phyloP scores from a whole-genome alignment of 2,888 invertebrate genomes.

The Anticlea derivata region DNA sequence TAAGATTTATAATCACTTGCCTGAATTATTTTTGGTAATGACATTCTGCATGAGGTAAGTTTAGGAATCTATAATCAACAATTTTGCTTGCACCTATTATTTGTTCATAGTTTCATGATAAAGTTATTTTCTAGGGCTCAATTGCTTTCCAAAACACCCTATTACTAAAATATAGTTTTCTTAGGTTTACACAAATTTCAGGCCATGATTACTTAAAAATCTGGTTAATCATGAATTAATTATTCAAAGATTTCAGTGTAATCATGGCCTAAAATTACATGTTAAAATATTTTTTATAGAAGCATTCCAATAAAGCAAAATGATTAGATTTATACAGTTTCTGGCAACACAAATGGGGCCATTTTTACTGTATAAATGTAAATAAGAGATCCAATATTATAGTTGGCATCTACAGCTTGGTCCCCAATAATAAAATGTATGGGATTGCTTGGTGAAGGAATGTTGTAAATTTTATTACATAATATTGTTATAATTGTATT shows the following conservation, averaged over 20 bases:
- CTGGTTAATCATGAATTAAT: too few species aligned
- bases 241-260: too few species aligned
- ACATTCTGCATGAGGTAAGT: too few species aligned
- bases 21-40: too few species aligned
- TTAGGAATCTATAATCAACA: too few species aligned
- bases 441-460: slow-evolving; percentile 63
- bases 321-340: background rate
- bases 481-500: slow-evolving; percentile 66
- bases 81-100: too few species aligned
- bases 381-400: background rate
- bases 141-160: background rate
- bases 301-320: slow-evolving; percentile 26
- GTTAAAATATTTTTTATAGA: slow-evolving; percentile 19
- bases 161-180: background rate
- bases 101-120: too few species aligned
- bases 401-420: slow-evolving; percentile 18
- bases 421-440: slow-evolving; percentile 32
- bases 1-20: too few species aligned
- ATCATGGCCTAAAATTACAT: slow-evolving; percentile 3
- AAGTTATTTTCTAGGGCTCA: too few species aligned
- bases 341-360: background rate
- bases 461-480: slow-evolving; percentile 68
- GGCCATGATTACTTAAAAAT: too few species aligned
- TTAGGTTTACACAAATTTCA: background rate
- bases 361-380: background rate